Conservation (phyloP, 2,888 invertebrate genomes). For the Troides aeacus region DNA sequence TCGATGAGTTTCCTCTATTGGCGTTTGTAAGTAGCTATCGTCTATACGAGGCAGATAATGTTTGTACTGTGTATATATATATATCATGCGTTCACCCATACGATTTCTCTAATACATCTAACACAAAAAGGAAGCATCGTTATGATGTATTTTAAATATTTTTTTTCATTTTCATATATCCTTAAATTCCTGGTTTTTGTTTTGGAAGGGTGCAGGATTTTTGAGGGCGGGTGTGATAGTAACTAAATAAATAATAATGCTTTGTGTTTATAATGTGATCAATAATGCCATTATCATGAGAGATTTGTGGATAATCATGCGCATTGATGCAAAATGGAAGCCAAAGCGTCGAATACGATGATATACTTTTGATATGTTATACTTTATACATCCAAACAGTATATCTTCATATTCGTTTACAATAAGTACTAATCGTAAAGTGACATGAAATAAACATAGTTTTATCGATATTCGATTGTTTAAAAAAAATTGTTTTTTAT, state of each 20-base stretch:
- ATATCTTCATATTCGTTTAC: constrained; percentile 31
- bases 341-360: constrained; percentile 34
- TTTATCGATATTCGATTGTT: not conserved
- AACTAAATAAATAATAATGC: constrained; percentile 13
- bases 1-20: constrained; percentile 40
- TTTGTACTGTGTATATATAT: constrained; percentile 49
- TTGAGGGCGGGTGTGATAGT: constrained; percentile 12
- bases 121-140: constrained; percentile 53
- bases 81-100: constrained; percentile 65
- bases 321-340: constrained; percentile 34
- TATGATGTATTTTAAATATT: constrained; percentile 35
- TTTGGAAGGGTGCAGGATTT: constrained; percentile 22
- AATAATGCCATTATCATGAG: constrained; percentile 14
- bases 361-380: constrained; percentile 22
- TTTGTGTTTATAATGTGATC: constrained; percentile 6
- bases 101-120: constrained; percentile 49
- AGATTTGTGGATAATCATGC: constrained; percentile 34
- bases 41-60: constrained; percentile 56
- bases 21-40: constrained; percentile 48
- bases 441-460: constrained; percentile 8
- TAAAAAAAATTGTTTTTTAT: too few species aligned
- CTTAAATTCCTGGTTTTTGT: constrained; percentile 17
- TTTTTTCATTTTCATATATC: constrained; percentile 18
- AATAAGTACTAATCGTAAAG: constrained; percentile 32
- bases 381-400: constrained; percentile 11